Evolutionary conservation across 2,113 vertebrate species (phyloP).

Genomic region (Tenrec ecaudatus): DNA sequence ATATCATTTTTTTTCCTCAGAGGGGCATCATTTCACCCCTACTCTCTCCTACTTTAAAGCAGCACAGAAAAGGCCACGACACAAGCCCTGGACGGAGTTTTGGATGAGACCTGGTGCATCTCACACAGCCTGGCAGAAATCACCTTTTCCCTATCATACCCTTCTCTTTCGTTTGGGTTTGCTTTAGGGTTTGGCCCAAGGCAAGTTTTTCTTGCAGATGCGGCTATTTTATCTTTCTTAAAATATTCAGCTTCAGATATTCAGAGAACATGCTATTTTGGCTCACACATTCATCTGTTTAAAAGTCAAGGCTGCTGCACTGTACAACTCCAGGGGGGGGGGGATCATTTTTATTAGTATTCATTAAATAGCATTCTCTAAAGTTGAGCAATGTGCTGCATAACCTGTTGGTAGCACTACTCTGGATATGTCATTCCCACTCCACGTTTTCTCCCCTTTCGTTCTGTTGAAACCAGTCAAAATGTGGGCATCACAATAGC

Average conservation of each 20-base stretch:
- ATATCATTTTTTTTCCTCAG: background rate
- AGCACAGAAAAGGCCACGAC: background rate
- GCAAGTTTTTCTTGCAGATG: background rate
- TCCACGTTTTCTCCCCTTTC: background rate
- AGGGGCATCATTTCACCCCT: background rate
- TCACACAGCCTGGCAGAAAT: background rate
- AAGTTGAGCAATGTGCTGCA: background rate
- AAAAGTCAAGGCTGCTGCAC: background rate
- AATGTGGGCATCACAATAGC: background rate
- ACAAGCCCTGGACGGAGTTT: background rate
- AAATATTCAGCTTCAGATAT: slow-evolving; percentile 5
- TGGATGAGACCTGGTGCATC: too few species aligned
- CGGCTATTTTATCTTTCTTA: background rate
- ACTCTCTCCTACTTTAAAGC: background rate
- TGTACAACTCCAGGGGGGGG: background rate
- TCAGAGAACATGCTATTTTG: background rate
- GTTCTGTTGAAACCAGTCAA: background rate
- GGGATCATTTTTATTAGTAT: rapidly evolving
- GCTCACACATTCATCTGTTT: background rate
- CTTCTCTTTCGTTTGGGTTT: background rate
- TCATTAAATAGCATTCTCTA: background rate
- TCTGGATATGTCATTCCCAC: background rate
- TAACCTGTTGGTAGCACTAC: background rate
- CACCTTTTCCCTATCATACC: background rate
- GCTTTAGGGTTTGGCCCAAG: background rate